phyloP scores from a whole-genome alignment of 1,140 invertebrate species.

The Heliconius melpomene region DNA sequence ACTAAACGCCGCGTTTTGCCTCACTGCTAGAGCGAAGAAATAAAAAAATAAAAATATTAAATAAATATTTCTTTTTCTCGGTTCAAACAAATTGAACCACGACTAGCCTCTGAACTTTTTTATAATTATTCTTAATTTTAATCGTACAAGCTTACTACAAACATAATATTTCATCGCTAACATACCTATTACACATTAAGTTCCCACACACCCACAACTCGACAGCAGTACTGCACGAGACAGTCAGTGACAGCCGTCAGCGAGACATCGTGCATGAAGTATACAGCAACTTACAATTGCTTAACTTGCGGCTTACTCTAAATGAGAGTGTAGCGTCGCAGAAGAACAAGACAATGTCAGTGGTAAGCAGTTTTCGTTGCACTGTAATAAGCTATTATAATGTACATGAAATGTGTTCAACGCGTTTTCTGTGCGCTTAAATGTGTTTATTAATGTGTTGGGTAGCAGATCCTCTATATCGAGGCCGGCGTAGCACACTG shows the following conservation, averaged over 20 bases:
- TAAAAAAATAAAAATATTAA: too few species aligned
- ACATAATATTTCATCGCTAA: not conserved
- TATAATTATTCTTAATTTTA: too few species aligned
- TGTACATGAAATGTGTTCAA: not conserved
- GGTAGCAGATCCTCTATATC: not conserved
- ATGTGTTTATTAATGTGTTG: not conserved
- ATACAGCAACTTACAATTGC: slow-evolving; percentile 1
- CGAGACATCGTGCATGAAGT: not conserved
- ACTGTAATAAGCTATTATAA: not conserved
- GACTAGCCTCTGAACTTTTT: too few species aligned
- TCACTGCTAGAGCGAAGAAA: too few species aligned
- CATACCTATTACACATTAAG: not conserved
- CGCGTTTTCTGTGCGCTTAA: not conserved
- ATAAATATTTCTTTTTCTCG: too few species aligned
- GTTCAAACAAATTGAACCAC: too few species aligned
- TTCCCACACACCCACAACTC: not conserved
- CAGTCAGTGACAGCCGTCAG: slow-evolving; percentile 7
- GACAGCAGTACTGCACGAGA: not conserved
- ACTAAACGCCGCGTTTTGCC: too few species aligned
- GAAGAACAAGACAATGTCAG: not conserved
- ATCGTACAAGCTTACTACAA: too few species aligned
- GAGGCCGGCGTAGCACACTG: too few species aligned
- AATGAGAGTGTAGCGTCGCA: not conserved
- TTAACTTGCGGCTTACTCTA: slow-evolving; percentile 3
- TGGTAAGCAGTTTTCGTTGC: slow-evolving; percentile 11